Percentiles rank a stretch among this genome's conserved stretches.
Conservation (phyloP, 2,797 vertebrate species). For the Cirrhinus mrigala region DNA sequence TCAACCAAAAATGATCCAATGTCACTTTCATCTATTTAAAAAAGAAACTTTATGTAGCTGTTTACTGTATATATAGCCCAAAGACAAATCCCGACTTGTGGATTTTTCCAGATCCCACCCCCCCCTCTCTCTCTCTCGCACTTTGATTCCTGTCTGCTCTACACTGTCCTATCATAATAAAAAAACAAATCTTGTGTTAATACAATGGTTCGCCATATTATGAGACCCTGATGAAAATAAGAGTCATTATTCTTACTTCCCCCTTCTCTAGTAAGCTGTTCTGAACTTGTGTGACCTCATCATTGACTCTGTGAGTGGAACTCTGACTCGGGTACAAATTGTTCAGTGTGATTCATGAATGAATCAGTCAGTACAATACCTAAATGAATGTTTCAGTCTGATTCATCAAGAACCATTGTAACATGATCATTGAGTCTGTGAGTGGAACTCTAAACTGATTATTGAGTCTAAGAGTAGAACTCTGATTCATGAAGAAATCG, state of each 20-base stretch:
- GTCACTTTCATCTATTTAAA: not conserved
- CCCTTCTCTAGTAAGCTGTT: not conserved
- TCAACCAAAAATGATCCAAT: not conserved
- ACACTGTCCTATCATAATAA: too few species aligned
- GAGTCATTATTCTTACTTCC: not conserved
- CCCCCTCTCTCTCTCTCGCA: too few species aligned
- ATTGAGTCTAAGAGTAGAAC: too few species aligned
- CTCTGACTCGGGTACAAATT: not conserved
- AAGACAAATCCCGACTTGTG: too few species aligned
- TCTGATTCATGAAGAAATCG: not conserved
- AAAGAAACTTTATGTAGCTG: not conserved
- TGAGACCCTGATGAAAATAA: not conserved
- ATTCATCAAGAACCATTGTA: not conserved
- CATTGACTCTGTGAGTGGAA: not conserved
- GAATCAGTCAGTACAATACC: not conserved
- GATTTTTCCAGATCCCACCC: too few species aligned
- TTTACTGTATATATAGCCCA: not conserved
- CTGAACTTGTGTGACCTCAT: not conserved
- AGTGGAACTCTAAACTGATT: not conserved
- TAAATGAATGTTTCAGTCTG: not conserved
- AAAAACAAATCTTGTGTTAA: too few species aligned
- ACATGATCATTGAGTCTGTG: not conserved
- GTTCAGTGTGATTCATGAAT: not conserved
- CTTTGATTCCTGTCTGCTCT: too few species aligned
- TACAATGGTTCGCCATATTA: not conserved